phyloP scores from a whole-genome alignment of 2,113 vertebrate genomes.

The Ibidorhyncha struthersii region DNA sequence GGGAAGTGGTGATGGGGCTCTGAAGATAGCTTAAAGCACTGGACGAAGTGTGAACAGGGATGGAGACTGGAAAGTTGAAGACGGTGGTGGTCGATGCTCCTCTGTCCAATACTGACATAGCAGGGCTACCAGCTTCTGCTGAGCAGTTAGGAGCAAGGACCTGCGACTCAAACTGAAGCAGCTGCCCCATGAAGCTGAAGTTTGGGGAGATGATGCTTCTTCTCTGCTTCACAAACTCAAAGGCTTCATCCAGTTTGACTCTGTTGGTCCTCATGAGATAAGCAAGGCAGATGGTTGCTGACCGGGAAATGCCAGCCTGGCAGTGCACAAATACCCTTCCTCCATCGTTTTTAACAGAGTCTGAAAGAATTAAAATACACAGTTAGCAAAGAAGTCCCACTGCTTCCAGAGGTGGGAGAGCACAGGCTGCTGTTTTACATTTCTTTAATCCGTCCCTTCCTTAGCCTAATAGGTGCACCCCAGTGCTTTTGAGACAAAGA shows the following conservation, averaged over 20 bases:
- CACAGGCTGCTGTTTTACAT: neutral
- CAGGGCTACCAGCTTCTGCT: slow-evolving; percentile 89
- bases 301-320: slow-evolving; percentile 96
- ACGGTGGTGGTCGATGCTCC: slow-evolving; percentile 84
- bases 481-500: neutral
- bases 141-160: slow-evolving; percentile 95
- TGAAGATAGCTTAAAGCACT: slow-evolving; percentile 90
- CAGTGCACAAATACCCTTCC: slow-evolving; percentile 98
- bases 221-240: slow-evolving; percentile 98
- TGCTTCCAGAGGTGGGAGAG: neutral
- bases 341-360: slow-evolving; percentile 90
- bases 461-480: neutral
- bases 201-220: slow-evolving; percentile 98
- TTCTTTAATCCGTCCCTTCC: slow-evolving; percentile 20
- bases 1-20: slow-evolving; percentile 96
- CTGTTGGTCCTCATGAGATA: slow-evolving; percentile 99
- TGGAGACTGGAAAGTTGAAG: slow-evolving; percentile 96
- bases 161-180: slow-evolving; percentile 97
- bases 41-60: slow-evolving; percentile 85
- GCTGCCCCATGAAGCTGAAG: slow-evolving; percentile 99
- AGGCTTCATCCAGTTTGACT: slow-evolving; percentile 96
- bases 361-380: slow-evolving; percentile 73
- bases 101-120: slow-evolving; percentile 80
- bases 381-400: slow-evolving; percentile 38
- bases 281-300: slow-evolving; percentile 96